A percentile compares a stretch with the other conserved stretches of the same genome.
These are phyloP conservation scores for Drosophila ambigua DNA, from an alignment of 1,140 invertebrate genomes.

Conservation along the genomic window DNA sequence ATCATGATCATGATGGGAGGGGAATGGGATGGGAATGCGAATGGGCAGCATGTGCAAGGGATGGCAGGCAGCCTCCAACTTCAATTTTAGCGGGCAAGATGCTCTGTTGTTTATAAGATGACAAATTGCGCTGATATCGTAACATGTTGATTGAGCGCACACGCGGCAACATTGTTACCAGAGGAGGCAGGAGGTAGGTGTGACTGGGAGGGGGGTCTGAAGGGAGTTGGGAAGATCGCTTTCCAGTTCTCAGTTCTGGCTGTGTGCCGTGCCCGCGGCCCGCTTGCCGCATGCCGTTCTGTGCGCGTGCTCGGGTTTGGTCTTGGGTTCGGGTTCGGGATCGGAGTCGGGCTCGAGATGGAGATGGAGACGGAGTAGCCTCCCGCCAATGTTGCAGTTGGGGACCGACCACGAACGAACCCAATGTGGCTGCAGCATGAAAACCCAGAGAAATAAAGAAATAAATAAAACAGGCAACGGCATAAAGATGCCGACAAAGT, in stretches of 20 bases:
- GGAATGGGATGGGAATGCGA: not conserved
- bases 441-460: slow-evolving; percentile 78
- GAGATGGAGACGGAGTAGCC: slow-evolving; percentile 20
- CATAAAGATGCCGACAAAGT: slow-evolving; percentile 81
- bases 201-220: not conserved
- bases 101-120: slow-evolving; percentile 73
- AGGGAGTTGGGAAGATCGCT: slow-evolving; percentile 25
- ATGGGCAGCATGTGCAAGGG: not conserved
- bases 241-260: slow-evolving; percentile 25
- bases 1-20: slow-evolving; percentile 2
- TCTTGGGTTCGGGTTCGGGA: slow-evolving; percentile 17
- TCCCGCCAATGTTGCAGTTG: too few species aligned
- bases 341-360: not conserved
- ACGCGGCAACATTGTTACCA: slow-evolving; percentile 74
- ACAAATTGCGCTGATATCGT: slow-evolving; percentile 81
- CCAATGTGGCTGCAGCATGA: slow-evolving; percentile 52
- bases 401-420: too few species aligned
- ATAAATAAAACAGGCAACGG: slow-evolving; percentile 80
- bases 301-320: slow-evolving; percentile 65
- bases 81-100: slow-evolving; percentile 30
- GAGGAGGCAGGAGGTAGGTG: not conserved
- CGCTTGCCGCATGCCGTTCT: slow-evolving; percentile 46
- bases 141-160: slow-evolving; percentile 81
- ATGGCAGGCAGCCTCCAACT: not conserved
- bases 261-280: slow-evolving; percentile 34